Evolutionary conservation across 2,888 invertebrate species (phyloP), one percentile per base, ranked within the genome.

Genomic region (Lasioglossum figueresi): DNA sequence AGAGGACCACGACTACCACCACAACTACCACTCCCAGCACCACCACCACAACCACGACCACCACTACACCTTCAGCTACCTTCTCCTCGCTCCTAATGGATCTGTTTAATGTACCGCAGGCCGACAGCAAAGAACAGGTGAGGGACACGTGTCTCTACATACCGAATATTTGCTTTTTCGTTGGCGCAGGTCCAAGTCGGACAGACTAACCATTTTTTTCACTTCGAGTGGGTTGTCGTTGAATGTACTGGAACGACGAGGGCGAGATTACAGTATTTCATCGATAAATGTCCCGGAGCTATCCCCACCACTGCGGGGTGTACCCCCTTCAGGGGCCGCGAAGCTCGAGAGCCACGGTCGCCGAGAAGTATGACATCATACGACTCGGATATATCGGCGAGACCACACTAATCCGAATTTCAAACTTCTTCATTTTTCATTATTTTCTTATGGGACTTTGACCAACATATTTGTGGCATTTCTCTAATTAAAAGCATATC

Each of bases 41-140:
- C 3, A 95, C 95, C 31, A 94, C 95, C 68, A 66, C 34, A 23
- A 34, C 34, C 19, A 94, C 95, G 75, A 89, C 95, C 66, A 94
- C 95, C 76, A 89, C 95, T 78, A 89, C 94, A 94, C 89, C 93
- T 19, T 93, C 94, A 95, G 96, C 96, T 95, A 95, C 95, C 88
- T 93, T 95, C 94, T 95, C 96, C 92, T 95, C 95, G 92, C 95
- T 94, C 91, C 95, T 96, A 94, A 95, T 95, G 90, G 94, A 95
- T 31, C 79, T 93, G 40, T 90, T 94, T 59, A 93, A 94, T 31
- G 85, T 91, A 0, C 90, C 92, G 23, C 91, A 92, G 31, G 86
- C 92, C 27, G 89, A 91, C 56, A 88, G 80, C 82, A 76, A 76
- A 14, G 79, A 83, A 14, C 76, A 84, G 84, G 84, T 84, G 66